phyloP scores from a whole-genome alignment of 2,888 invertebrate genomes.

The Sinhomidia bicolor region DNA sequence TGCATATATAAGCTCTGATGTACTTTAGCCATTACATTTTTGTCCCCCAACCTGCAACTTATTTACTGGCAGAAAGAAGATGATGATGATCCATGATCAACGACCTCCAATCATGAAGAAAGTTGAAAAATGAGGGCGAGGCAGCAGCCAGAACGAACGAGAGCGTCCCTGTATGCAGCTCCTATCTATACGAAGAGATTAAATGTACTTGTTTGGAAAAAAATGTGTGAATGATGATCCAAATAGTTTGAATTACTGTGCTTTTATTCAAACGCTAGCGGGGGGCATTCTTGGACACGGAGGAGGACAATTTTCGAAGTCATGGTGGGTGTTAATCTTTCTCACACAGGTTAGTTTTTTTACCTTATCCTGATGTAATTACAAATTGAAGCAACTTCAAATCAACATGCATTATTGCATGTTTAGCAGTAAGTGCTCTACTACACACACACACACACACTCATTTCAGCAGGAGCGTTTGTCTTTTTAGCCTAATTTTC shows the following conservation, averaged over 20 bases:
- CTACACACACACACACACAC: no score
- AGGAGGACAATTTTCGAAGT: neutral
- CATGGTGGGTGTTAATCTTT: neutral
- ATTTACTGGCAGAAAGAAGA: neutral
- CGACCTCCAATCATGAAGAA: slow-evolving; percentile 36
- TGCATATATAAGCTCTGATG: no score
- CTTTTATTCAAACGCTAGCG: slow-evolving; percentile 2
- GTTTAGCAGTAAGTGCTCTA: neutral
- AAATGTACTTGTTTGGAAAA: neutral
- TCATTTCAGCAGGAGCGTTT: neutral
- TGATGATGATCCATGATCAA: slow-evolving; percentile 11
- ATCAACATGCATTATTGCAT: neutral
- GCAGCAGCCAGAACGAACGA: no score
- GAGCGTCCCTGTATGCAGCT: neutral
- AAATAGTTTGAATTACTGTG: slow-evolving; percentile 30
- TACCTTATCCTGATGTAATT: neutral
- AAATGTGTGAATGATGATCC: slow-evolving; percentile 1
- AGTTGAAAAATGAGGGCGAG: slow-evolving; percentile 5
- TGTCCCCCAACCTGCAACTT: neutral
- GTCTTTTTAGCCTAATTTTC: slow-evolving; percentile 17
- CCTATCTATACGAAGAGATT: no score
- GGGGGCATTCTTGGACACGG: neutral
- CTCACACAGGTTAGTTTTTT: neutral
- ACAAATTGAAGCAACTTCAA: neutral
- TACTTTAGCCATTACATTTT: neutral